Conservation (phyloP, 2,797 vertebrate species). For the Balearica regulorum region DNA sequence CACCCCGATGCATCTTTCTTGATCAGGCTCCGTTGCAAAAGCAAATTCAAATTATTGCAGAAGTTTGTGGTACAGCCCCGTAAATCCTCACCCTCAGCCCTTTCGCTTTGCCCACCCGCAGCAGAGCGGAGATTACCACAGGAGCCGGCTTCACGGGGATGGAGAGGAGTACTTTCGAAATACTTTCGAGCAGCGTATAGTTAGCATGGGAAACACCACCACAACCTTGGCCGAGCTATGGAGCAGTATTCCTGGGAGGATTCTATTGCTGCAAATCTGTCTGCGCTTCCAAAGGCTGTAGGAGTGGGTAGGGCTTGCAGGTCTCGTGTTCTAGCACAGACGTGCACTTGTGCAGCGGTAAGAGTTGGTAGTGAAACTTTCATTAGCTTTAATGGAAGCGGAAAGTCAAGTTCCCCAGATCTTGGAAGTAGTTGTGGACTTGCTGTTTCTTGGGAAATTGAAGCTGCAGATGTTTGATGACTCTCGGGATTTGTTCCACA, state of each 20-base stretch:
- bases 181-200: accelerated
- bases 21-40: background rate
- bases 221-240: accelerated
- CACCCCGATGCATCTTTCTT: accelerated
- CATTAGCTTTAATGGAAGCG: accelerated
- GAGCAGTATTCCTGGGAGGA: background rate
- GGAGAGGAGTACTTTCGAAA: background rate
- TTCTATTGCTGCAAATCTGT: background rate
- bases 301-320: background rate
- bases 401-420: background rate
- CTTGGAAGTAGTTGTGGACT: accelerated
- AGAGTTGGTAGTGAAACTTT: background rate
- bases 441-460: background rate
- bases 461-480: background rate
- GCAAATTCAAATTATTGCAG: background rate
- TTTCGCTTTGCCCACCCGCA: background rate
- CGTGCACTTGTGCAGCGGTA: background rate
- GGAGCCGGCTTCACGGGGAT: accelerated
- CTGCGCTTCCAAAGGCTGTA: background rate
- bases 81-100: background rate
- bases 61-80: background rate
- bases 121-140: background rate
- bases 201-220: background rate
- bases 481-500: background rate
- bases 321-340: background rate